These are phyloP conservation scores for Tiliacea citrago DNA, from an alignment of 2,888 invertebrate species.

Conservation along the genomic window DNA sequence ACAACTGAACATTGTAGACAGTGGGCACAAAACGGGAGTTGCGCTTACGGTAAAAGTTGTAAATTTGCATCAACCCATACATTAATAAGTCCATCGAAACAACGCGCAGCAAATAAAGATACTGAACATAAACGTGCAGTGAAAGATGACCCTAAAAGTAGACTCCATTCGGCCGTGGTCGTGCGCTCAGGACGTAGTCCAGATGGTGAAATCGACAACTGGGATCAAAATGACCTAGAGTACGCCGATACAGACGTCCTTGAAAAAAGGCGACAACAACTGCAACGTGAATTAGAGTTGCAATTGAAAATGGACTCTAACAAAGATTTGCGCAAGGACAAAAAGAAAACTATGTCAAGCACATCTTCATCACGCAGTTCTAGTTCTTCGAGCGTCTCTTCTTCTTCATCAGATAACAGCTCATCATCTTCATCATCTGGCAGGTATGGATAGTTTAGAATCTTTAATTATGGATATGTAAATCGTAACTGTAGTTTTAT, in stretches of 20 bases:
- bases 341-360: conserved; percentile 92
- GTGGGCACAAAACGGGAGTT: conserved; percentile 94
- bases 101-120: conserved; percentile 93
- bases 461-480: background rate
- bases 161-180: conserved; percentile 92
- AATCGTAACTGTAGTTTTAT: background rate
- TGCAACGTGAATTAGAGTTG: conserved; percentile 94
- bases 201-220: conserved; percentile 93
- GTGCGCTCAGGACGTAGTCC: conserved; percentile 91
- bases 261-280: conserved; percentile 93
- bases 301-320: conserved; percentile 94
- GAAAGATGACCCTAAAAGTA: conserved; percentile 92
- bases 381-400: conserved; percentile 92
- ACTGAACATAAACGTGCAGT: conserved; percentile 87
- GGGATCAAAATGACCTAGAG: conserved; percentile 95
- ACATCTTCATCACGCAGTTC: conserved; percentile 93
- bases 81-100: conserved; percentile 94
- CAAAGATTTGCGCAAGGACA: conserved; percentile 93
- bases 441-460: conserved; percentile 73
- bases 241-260: conserved; percentile 95
- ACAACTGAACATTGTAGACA: conserved; percentile 93
- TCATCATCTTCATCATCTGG: conserved; percentile 92
- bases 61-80: conserved; percentile 94
- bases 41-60: conserved; percentile 94
- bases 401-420: conserved; percentile 92